Base-by-base conservation (phyloP, 2,797 vertebrate genomes). In the Lates japonicus region DNA sequence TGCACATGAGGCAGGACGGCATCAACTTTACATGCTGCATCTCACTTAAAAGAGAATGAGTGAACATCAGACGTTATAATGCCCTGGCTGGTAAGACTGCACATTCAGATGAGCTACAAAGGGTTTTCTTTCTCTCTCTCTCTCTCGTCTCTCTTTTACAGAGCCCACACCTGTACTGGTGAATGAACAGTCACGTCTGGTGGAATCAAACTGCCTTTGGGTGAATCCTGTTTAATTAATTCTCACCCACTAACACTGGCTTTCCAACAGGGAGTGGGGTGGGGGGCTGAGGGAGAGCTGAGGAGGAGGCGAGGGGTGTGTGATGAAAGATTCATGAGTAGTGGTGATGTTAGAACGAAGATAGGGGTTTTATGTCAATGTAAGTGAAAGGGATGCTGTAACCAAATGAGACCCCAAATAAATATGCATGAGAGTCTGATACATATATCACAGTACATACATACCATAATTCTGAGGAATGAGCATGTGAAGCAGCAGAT, bases 291-390 rank as follows among this genome's bases (percentile, higher is more conserved):
- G 68, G 55, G 59, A 72, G 74, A 69, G 71, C 49, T 51, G 78
- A 60, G 77, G 57, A 66, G 22, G 80, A 20, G 60, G 44, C 16
- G 37, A 74, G 13, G 69, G 59, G 51, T 65, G 17, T 44, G 65
- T 77, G 82, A 88, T 93, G 88, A 93, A 93, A 94, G 65, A 90
- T 92, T 92, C 86, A 93, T 93, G 88, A 89, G 84, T 58, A 22
- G 68, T 81, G 85, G 70, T 81, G 85, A 87, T 84, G 85, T 81
- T 85, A 48, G 80, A 83, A 76, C 78, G 73, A 73, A 82, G 74
- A 82, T 57, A 59, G 62, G 81, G 80, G 52, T 77, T 86, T 85
- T 70, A 78, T 84, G 68, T 87, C 85, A 86, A 55, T 80, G 76
- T 82, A 75, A 82, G 78, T 70, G 83, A 85, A 86, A 74, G 59